Base-by-base conservation (phyloP, 2,113 vertebrate genomes). In the Rhodinocichla rosea region DNA sequence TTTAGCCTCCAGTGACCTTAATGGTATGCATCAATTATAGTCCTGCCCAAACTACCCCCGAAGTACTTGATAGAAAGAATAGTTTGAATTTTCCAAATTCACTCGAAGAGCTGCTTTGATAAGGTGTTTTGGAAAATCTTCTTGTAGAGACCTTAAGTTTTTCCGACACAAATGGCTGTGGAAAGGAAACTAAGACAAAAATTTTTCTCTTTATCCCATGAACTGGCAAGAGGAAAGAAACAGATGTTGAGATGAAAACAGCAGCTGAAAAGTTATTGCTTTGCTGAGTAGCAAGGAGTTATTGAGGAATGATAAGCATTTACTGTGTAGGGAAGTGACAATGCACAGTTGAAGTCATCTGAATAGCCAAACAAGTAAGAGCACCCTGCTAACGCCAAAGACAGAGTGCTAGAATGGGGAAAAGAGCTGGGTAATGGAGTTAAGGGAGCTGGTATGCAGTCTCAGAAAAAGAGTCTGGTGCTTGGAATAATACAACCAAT, bases 341-440 rank as follows among this genome's bases (percentile, higher is more conserved):
- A 20, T 0, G 0, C 28, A 23, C 0, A 6, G 39, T 70, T 78
- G 26, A 27, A 83, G 4, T 57, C 16, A 12, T 21, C 40, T 1
- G 4, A 75, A 68, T 53, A 50, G 80, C 0, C 2, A n/a, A 79
- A 69, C 16, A 80, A 39, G 6, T 22, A 45, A 53, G 55, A 64
- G 50, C 23, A 32, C 18, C 0, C 4, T 59, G 37, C 63, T 83
- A 47, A 56, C 39, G 63, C 42, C n/a, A 64, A 73, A 65, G 0
- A 6, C 20, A 39, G 55, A 21, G 42, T 23, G 24, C 39, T 62
- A 30, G 85, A n/a, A 52, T 73, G 28, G 39, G 55, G 35, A 24
- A 60, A 49, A 40, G 33, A 80, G 24, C 23, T 1, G 2, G 22
- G 15, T 21, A 26, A 67, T 45, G 55, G 59, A 87, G 68, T 71